phyloP scores from a whole-genome alignment of 1,140 invertebrate genomes.

The Mycetomoellerius zeteki region DNA sequence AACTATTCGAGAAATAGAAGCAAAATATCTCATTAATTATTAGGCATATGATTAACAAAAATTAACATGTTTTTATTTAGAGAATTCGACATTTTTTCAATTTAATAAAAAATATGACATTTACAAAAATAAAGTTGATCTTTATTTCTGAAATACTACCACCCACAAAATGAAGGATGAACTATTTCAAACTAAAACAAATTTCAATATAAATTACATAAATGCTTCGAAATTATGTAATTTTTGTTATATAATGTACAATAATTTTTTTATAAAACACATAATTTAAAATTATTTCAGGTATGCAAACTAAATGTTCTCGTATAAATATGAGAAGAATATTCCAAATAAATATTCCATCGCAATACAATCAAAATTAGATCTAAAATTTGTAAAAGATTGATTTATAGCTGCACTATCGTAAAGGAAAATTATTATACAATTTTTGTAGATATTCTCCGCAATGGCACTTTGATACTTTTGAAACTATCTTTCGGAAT shows the following conservation, averaged over 20 bases:
- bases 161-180: too few species aligned
- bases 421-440: background rate
- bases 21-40: too few species aligned
- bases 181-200: too few species aligned
- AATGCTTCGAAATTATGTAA: too few species aligned
- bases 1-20: too few species aligned
- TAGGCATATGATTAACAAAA: background rate
- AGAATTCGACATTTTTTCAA: background rate
- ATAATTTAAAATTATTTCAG: too few species aligned
- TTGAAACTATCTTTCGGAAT: slow-evolving; percentile 22
- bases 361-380: background rate
- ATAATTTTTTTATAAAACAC: too few species aligned
- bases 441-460: slow-evolving; percentile 2
- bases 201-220: too few species aligned
- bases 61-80: background rate
- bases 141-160: too few species aligned
- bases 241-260: too few species aligned
- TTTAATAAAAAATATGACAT: background rate
- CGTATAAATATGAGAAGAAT: background rate
- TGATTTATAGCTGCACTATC: background rate
- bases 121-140: too few species aligned
- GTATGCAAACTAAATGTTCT: too few species aligned
- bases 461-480: background rate
- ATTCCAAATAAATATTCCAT: background rate
- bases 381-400: background rate